Conservation (phyloP, 2,888 invertebrate species). For the Rotaria macrura region DNA sequence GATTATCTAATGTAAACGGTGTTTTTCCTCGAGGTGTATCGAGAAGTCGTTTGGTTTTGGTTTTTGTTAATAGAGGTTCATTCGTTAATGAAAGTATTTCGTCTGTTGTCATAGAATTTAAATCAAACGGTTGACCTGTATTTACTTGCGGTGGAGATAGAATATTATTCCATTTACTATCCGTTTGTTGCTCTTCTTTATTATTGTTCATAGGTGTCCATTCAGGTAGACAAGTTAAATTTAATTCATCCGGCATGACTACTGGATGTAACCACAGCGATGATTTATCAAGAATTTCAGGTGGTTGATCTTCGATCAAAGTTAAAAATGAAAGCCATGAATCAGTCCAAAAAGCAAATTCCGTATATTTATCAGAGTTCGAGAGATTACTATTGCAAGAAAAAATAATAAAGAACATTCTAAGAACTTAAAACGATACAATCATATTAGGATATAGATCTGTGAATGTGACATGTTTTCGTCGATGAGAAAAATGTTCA, state of each 20-base stretch:
- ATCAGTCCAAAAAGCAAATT: neutral
- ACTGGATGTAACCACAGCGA: neutral
- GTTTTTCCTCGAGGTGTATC: conserved; percentile 20
- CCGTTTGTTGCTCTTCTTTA: neutral
- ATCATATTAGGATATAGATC: neutral
- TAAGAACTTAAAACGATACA: too few relatives aligned
- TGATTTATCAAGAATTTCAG: neutral
- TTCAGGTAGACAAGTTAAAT: neutral
- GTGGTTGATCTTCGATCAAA: neutral
- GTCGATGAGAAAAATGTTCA: too few relatives aligned
- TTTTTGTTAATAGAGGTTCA: neutral
- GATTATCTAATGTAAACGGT: neutral
- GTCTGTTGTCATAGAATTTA: neutral
- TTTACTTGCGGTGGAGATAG: neutral
- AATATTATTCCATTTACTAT: neutral
- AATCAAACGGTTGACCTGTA: neutral
- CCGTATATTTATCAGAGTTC: neutral
- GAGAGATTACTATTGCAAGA: neutral
- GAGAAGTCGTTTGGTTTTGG: neutral
- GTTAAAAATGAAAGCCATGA: neutral
- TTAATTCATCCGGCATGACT: neutral
- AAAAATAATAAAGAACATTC: too few relatives aligned
- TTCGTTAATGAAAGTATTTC: neutral
- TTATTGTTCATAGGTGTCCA: neutral
- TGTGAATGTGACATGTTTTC: too few relatives aligned